These are phyloP conservation scores for Trialeurodes vaporariorum DNA, from an alignment of 1,140 invertebrate genomes.

Conservation along the genomic window DNA sequence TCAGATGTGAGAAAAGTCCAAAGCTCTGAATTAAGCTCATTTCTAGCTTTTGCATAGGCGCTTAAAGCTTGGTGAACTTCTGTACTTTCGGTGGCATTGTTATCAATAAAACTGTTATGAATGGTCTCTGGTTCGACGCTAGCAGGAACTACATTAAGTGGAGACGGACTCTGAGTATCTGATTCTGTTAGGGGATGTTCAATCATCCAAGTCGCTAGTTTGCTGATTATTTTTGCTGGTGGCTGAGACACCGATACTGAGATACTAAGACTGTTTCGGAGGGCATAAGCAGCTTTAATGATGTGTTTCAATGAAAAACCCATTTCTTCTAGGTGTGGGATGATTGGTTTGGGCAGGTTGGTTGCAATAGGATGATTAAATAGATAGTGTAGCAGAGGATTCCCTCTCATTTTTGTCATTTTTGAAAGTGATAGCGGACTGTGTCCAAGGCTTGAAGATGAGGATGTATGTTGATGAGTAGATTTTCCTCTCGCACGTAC, in stretches of 20 bases:
- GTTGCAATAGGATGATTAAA: not conserved
- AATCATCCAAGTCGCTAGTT: conserved; percentile 53
- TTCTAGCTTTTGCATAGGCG: not conserved
- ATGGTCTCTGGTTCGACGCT: not conserved
- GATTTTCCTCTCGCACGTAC: not conserved
- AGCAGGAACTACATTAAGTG: not conserved
- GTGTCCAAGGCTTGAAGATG: conserved; percentile 11
- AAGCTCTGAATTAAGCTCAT: not conserved
- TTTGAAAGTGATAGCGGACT: conserved; percentile 17
- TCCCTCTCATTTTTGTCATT: not conserved
- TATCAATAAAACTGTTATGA: not conserved
- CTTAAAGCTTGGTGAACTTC: not conserved
- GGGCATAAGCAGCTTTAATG: conserved; percentile 43
- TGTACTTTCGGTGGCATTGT: not conserved
- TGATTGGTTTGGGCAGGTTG: conserved; percentile 31
- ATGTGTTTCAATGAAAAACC: conserved; percentile 48
- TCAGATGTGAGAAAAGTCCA: not conserved
- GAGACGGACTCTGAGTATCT: not conserved
- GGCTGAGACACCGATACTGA: not conserved
- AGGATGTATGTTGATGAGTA: not conserved
- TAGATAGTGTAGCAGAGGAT: not conserved
- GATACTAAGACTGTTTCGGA: conserved; percentile 27
- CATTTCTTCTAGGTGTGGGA: conserved; percentile 48
- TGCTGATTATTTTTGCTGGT: conserved; percentile 41
- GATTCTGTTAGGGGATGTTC: conserved; percentile 39